Percentiles rank a stretch among this genome's conserved stretches.
phyloP scores from a whole-genome alignment of 37 sponge, comb jelly and placozoan species.

The Oopsacas minuta region DNA sequence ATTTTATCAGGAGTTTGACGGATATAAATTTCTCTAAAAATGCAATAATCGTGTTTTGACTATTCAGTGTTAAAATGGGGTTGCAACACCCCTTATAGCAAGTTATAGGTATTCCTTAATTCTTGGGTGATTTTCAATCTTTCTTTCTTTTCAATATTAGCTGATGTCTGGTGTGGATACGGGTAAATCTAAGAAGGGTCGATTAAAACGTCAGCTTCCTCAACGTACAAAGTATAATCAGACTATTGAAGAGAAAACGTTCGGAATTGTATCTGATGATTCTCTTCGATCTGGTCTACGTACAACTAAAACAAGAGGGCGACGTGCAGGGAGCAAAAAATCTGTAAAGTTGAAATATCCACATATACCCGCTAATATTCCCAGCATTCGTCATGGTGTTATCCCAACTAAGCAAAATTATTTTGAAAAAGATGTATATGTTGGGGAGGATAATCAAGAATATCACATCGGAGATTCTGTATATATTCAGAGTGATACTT shows the following conservation, averaged over 20 bases:
- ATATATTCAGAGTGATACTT: not conserved
- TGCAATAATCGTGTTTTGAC: too few relatives aligned
- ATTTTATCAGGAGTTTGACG: too few relatives aligned
- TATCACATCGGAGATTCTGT: not conserved
- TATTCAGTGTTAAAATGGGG: too few relatives aligned
- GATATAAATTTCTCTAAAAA: too few relatives aligned
- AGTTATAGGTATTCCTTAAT: too few relatives aligned
- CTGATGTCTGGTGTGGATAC: not conserved
- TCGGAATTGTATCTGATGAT: not conserved
- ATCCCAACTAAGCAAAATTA: not conserved
- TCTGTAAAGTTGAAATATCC: not conserved
- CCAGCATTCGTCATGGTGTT: not conserved
- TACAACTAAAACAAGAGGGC: not conserved
- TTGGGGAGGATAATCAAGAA: not conserved
- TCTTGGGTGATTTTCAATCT: too few relatives aligned
- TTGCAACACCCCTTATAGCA: too few relatives aligned
- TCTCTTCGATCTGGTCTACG: not conserved
- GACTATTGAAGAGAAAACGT: not conserved
- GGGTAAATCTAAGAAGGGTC: not conserved
- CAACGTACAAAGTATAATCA: not conserved
- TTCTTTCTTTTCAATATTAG: not conserved
- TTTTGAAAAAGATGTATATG: not conserved
- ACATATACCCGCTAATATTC: not conserved
- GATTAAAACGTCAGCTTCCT: not conserved
- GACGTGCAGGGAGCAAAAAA: not conserved